Conservation (phyloP, 2,113 vertebrate genomes). For the Carassius gibelio region DNA sequence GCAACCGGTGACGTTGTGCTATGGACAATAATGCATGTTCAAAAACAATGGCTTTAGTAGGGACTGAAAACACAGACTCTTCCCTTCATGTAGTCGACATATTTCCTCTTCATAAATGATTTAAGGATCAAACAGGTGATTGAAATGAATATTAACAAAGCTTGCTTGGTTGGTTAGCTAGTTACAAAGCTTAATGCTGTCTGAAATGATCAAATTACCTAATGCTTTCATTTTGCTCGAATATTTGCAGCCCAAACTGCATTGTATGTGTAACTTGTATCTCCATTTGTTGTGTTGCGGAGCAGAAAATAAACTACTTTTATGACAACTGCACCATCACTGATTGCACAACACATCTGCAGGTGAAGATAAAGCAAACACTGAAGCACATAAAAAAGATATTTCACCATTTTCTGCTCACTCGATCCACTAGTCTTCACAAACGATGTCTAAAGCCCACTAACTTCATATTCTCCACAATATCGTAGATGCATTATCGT, state of each 20-base stretch:
- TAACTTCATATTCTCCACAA: not conserved
- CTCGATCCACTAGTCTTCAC: not conserved
- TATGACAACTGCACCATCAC: slow-evolving; percentile 5
- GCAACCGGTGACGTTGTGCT: slow-evolving; percentile 16
- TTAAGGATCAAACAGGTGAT: not conserved
- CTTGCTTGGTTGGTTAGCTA: no score
- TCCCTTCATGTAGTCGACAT: not conserved
- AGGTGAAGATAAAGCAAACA: not conserved
- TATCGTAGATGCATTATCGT: not conserved
- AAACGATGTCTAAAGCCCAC: not conserved
- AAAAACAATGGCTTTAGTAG: slow-evolving; percentile 12
- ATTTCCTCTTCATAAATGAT: not conserved
- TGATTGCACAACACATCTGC: not conserved
- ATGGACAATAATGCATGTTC: slow-evolving; percentile 17
- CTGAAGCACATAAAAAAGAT: not conserved
- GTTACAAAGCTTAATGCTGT: not conserved
- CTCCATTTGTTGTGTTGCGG: not conserved
- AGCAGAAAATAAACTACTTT: slow-evolving; percentile 6
- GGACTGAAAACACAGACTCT: not conserved
- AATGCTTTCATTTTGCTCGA: not conserved
- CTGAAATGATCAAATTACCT: not conserved
- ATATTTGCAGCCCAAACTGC: not conserved
- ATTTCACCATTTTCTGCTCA: not conserved
- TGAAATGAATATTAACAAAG: not conserved
- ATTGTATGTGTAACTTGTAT: not conserved